phyloP scores from a whole-genome alignment of 2,888 invertebrate species.

The Tipula unca region DNA sequence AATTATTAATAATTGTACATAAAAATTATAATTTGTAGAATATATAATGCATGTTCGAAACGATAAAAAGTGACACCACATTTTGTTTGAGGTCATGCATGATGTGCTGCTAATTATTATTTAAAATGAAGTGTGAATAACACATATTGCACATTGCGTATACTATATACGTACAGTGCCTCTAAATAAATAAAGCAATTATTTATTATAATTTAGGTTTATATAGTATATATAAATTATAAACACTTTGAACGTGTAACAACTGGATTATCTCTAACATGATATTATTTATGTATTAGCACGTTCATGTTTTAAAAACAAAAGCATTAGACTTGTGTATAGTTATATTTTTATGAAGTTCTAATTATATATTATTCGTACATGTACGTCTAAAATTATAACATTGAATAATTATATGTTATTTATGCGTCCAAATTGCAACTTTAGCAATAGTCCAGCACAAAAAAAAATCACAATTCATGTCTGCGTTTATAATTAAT shows the following conservation, averaged over 20 bases:
- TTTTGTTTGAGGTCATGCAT: not conserved
- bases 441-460: not conserved
- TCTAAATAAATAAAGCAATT: not conserved
- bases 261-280: not conserved
- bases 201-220: not conserved
- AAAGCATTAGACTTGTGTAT: not conserved
- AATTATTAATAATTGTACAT: not conserved
- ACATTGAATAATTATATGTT: not conserved
- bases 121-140: not conserved
- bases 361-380: not conserved
- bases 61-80: not conserved
- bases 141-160: not conserved
- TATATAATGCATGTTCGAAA: not conserved
- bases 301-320: not conserved
- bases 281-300: not conserved
- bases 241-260: not conserved
- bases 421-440: not conserved
- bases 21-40: not conserved
- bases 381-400: not conserved
- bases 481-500: too few species aligned
- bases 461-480: not conserved
- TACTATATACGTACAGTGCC: too few species aligned
- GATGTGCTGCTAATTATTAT: not conserved
- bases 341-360: not conserved
- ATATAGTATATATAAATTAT: not conserved